Base-by-base conservation (phyloP, 2,113 vertebrate species). In the Anhinga anhinga region DNA sequence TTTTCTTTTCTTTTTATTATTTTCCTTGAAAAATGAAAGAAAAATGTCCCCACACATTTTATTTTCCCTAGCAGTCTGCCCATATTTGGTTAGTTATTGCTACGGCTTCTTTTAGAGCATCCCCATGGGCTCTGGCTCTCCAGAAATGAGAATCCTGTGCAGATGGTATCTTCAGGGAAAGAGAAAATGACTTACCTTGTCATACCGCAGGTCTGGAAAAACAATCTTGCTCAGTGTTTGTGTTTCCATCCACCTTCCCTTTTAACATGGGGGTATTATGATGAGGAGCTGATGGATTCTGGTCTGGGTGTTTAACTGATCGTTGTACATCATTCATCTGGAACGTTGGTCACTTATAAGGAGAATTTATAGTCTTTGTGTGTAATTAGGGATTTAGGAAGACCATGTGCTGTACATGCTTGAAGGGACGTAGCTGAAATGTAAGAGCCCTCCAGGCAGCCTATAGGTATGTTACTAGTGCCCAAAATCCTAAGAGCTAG, bases 81-180 rank as follows among this genome's bases (percentile, higher is more conserved):
- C 53, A 15, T 52, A 86, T 86, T 84, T 62, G 49, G 66, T 96
- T 93, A 56, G 78, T 93, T 91, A 93, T 53, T 32, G 10, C 87
- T 94, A 11, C 82, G 62, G 84, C 78, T 85, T 82, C 88, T 82
- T 92, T n/a, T 23, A 83, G 83, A 95, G 93, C 83, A 84, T 95
- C 81, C 95, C 92, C 56, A 21, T 93, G 88, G 94, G 92, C 80
- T 67, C 86, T 32, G 27, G 63, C 81, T 96, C 83, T 94, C 93
- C 76, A 95, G 86, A 91, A 95, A 96, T 89, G 73, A 96, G 88
- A 71, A 22, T 95, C 66, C 53, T 87, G 73, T 71, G 56, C 81
- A 93, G 93, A 69, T 94, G 92, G 56, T 69, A 19, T 92, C 96
- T 90, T 70, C 29, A 86, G 90, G 77, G 82, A 63, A 86, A 63